Evolutionary conservation across 1,140 invertebrate genomes (phyloP), one percentile per base, ranked within the genome.

Genomic region (Ditylenchus dipsaci): DNA sequence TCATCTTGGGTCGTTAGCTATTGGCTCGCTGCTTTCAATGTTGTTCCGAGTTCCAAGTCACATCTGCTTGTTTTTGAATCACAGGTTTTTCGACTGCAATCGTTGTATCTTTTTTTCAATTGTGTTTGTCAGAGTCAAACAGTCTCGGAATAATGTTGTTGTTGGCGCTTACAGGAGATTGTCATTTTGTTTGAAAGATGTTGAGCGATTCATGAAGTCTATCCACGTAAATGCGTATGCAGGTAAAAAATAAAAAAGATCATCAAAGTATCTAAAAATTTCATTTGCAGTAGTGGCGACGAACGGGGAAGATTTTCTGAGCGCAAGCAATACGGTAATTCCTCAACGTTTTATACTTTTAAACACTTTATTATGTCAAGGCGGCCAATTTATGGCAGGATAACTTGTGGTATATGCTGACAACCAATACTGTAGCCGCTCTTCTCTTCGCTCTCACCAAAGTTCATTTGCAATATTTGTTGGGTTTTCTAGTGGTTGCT

Each of bases 371-470:
- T 21, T 53, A 26, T 27, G n/a, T 61, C 26, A n/a, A 61, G 59
- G 59, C 59, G 8, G 38, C 19, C 23, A 60, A 69, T 60, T 29
- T 26, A 42, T 62, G 26, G 66, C 65, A 21, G 29, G 26, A 27
- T 42, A 29, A 33, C 68, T 60, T 13, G 61, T 60, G 68, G 45
- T 69, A 38, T 27, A 33, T 61, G 67, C 33, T 57, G 30, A 64
- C 66, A 3, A 69, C 74, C 15, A 58, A 63, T 17, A 72, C 71
- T 64, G 43, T 67, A 0, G 29, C 66, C 9, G 72, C 76, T 15
- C 42, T 78, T 21, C 29, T 62, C 23, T 29, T 68, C 45, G 67
- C 84, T 82, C 71, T 74, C 23, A 47, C 94, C 5, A 69, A 65
- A 47, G 11, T 23, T 19, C 27, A 19, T 49, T 47, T 67, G 67